These are phyloP conservation scores for Formica selysi DNA, from an alignment of 1,140 invertebrate genomes.

Conservation along the genomic window DNA sequence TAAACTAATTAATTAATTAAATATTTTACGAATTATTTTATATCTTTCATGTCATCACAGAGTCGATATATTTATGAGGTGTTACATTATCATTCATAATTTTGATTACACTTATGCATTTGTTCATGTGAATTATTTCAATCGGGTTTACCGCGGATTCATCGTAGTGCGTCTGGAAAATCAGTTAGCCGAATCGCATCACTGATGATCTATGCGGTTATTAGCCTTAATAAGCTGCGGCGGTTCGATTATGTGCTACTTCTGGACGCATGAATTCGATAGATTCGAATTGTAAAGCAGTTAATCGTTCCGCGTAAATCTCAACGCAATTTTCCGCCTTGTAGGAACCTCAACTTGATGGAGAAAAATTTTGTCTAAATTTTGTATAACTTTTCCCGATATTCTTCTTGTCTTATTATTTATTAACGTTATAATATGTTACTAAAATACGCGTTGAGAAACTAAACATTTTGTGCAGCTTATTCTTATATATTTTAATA, in stretches of 20 bases:
- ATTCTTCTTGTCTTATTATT: too few relatives aligned
- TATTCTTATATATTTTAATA: too few relatives aligned
- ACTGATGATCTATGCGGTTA: conserved; percentile 66
- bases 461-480: neutral
- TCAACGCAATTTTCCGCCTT: neutral
- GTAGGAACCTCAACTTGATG: neutral
- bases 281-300: conserved; percentile 33
- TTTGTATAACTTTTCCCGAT: too few relatives aligned
- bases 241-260: conserved; percentile 24
- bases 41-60: neutral
- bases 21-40: neutral
- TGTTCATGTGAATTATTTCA: neutral
- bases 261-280: neutral
- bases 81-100: conserved; percentile 17
- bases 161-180: conserved; percentile 47
- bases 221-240: conserved; percentile 55
- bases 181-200: conserved; percentile 64
- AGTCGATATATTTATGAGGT: neutral
- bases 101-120: conserved; percentile 1
- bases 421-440: neutral
- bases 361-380: neutral
- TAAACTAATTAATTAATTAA: neutral
- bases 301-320: conserved; percentile 14
- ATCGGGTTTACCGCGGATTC: neutral
- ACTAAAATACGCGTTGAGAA: neutral